phyloP scores from a whole-genome alignment of 1,140 invertebrate species.

The Solenopsis fugax region DNA sequence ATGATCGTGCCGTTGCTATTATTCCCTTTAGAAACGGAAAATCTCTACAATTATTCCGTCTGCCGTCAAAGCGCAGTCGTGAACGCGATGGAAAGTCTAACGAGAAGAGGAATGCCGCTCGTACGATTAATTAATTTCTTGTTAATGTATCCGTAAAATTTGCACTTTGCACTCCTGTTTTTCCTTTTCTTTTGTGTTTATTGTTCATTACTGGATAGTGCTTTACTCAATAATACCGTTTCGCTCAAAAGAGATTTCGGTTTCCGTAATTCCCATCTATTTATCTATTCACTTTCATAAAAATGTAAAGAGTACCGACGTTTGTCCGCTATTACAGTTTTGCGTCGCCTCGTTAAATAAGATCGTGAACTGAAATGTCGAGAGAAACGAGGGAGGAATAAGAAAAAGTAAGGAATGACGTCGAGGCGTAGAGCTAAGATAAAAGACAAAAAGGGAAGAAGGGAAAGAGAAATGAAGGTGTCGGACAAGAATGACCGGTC shows the following conservation, averaged over 20 bases:
- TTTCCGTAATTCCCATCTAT: not conserved
- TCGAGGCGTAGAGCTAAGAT: not conserved
- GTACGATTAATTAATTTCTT: not conserved
- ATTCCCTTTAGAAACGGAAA: slow-evolving; percentile 1
- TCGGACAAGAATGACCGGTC: slow-evolving; percentile 25
- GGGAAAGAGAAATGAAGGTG: slow-evolving; percentile 31
- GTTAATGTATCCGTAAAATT: not conserved
- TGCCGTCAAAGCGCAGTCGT: not conserved
- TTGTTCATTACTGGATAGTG: not conserved
- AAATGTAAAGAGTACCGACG: not conserved
- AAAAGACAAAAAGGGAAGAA: slow-evolving; percentile 41
- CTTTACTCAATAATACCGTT: not conserved
- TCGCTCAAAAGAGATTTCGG: not conserved
- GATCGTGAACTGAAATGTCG: slow-evolving; percentile 9
- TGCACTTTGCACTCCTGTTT: not conserved
- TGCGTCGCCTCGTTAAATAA: not conserved
- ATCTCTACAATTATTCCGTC: slow-evolving; percentile 13
- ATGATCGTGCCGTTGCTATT: not conserved
- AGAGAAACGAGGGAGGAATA: not conserved
- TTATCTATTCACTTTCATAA: not conserved
- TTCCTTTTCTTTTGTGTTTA: not conserved
- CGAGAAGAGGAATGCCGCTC: not conserved
- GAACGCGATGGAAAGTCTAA: not conserved
- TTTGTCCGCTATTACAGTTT: not conserved
- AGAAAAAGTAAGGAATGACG: slow-evolving; percentile 6